Conservation (phyloP, 2,797 vertebrate species). For the Hippocampus kuda region DNA sequence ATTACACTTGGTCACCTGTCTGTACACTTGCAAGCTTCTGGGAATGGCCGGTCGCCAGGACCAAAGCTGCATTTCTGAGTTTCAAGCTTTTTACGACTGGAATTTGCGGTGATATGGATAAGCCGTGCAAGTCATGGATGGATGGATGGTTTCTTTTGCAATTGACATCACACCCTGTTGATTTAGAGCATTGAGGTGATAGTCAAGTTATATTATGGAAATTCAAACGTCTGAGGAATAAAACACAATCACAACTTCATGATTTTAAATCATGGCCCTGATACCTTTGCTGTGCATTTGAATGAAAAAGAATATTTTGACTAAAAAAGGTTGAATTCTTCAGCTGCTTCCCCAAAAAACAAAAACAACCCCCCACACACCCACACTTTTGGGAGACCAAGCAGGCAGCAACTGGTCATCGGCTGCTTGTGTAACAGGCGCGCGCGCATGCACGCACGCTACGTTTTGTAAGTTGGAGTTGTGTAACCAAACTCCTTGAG, state of each 20-base stretch:
- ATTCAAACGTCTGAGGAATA: too few relatives aligned
- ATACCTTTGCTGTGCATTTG: neutral
- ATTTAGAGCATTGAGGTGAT: neutral
- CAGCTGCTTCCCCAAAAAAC: neutral
- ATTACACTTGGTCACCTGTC: neutral
- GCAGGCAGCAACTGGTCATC: slow-evolving; percentile 34
- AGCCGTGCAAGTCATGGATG: too few relatives aligned
- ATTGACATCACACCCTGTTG: neutral
- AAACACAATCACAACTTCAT: too few relatives aligned
- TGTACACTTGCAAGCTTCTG: neutral
- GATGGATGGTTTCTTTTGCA: neutral
- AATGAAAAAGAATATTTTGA: neutral
- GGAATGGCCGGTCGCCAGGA: neutral
- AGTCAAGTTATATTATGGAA: too few relatives aligned
- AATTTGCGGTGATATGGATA: too few relatives aligned
- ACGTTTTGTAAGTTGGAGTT: neutral
- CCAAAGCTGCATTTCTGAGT: neutral
- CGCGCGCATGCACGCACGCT: neutral
- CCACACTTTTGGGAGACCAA: slow-evolving; percentile 8
- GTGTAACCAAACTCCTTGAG: neutral
- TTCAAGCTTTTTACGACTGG: neutral
- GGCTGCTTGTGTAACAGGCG: slow-evolving; percentile 42
- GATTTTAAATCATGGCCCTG: neutral
- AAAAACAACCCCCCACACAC: neutral
- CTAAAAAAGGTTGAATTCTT: slow-evolving; percentile 10